A percentile compares a stretch with the other conserved stretches of the same genome.
These are phyloP conservation scores for Muscicapa striata DNA, from an alignment of 2,797 vertebrate species.

Conservation along the genomic window DNA sequence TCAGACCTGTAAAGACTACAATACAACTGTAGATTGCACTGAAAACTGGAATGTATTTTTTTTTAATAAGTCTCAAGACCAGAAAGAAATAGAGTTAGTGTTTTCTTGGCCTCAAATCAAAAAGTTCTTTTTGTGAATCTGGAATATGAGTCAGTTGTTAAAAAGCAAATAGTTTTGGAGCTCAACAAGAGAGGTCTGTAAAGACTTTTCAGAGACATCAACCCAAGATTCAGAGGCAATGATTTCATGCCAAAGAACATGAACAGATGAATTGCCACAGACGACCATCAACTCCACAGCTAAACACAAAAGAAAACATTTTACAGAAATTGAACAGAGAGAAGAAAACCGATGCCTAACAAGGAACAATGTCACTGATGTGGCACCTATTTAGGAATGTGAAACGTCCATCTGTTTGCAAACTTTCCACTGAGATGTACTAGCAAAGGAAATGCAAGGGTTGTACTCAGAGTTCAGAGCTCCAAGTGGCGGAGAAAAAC, in stretches of 20 bases:
- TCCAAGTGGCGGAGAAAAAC: background rate
- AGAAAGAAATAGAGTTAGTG: background rate
- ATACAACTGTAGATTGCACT: background rate
- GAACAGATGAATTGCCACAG: background rate
- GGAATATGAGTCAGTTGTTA: background rate
- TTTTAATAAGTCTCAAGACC: background rate
- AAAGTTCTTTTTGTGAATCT: background rate
- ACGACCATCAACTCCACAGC: background rate
- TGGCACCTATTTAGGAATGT: background rate
- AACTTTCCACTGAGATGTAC: background rate
- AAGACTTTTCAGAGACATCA: fast-evolving
- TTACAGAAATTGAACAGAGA: background rate
- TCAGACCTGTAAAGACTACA: background rate
- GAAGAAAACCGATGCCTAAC: background rate
- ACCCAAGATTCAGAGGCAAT: background rate
- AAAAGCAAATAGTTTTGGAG: background rate
- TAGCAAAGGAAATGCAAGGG: background rate
- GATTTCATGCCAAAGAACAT: background rate
- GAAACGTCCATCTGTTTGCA: background rate
- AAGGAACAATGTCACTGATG: background rate
- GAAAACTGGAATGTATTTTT: background rate
- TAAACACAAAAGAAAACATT: background rate
- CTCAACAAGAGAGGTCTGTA: background rate
- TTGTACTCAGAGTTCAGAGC: background rate
- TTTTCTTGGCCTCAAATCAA: background rate